phyloP scores from a whole-genome alignment of 2,113 vertebrate species.

The Sebastes fasciatus region DNA sequence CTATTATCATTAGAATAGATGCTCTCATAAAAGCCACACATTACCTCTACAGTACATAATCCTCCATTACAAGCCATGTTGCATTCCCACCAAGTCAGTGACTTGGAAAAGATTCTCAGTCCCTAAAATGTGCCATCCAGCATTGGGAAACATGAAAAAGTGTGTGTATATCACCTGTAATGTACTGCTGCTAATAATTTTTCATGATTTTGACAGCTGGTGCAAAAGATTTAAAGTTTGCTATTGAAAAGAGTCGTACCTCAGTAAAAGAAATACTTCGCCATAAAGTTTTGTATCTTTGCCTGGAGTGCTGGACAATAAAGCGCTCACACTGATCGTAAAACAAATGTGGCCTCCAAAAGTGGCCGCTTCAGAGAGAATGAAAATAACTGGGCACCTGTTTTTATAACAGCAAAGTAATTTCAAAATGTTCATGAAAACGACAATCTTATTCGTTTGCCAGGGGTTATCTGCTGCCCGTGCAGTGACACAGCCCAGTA shows the following conservation, averaged over 20 bases:
- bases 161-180: conserved; percentile 37
- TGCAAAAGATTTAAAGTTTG: conserved; percentile 31
- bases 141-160: conserved; percentile 51
- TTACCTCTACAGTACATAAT: conserved; percentile 19
- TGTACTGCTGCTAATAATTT: conserved; percentile 18
- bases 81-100: conserved; percentile 10
- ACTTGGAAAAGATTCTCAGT: conserved; percentile 15
- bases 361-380: background rate
- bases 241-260: conserved; percentile 19
- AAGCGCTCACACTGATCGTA: background rate
- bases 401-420: background rate
- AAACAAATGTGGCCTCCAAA: background rate
- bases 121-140: conserved; percentile 35
- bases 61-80: conserved; percentile 37
- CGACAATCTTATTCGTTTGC: background rate
- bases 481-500: background rate
- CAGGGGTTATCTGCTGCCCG: no score
- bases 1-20: conserved; percentile 47
- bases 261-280: conserved; percentile 17
- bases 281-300: background rate
- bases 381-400: background rate
- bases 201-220: conserved; percentile 27
- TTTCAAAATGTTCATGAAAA: conserved; percentile 9
- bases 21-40: conserved; percentile 32
- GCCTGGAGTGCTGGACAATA: conserved; percentile 20